A percentile compares a stretch with the other conserved stretches of the same genome.
phyloP scores from a whole-genome alignment of 2,888 invertebrate genomes.

The Pasiphila rectangulata region DNA sequence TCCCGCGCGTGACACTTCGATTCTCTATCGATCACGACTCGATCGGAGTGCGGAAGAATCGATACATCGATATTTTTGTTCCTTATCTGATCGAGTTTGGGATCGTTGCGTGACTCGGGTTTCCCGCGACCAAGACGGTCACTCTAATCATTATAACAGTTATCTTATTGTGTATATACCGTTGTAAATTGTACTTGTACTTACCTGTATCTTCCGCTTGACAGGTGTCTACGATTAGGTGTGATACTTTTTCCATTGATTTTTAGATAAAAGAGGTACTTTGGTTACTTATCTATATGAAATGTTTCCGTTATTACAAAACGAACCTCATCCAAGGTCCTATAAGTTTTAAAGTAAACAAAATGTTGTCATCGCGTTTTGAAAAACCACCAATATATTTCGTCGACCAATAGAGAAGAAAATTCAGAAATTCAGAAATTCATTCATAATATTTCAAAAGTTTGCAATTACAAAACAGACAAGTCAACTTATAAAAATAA shows the following conservation, averaged over 20 bases:
- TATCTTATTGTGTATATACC: conserved; percentile 62
- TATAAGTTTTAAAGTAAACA: too few species aligned
- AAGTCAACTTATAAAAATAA: too few species aligned
- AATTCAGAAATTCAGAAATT: too few species aligned
- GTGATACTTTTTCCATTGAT: conserved; percentile 35
- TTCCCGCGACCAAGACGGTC: conserved; percentile 52
- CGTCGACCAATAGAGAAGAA: too few species aligned
- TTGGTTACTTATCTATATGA: too few species aligned
- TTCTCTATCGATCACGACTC: conserved; percentile 79
- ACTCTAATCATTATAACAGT: conserved; percentile 68
- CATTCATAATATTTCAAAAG: too few species aligned
- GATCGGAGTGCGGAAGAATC: conserved; percentile 62
- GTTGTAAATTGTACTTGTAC: conserved; percentile 36
- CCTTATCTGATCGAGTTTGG: conserved; percentile 65
- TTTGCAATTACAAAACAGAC: too few species aligned
- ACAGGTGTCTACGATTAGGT: conserved; percentile 53
- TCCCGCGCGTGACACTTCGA: conserved; percentile 79
- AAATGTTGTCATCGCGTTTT: too few species aligned
- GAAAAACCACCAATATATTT: too few species aligned
- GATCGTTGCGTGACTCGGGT: conserved; percentile 58
- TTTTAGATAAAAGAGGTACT: neutral
- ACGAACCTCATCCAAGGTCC: too few species aligned
- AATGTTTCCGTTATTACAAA: too few species aligned
- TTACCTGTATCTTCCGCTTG: conserved; percentile 47
- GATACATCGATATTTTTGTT: conserved; percentile 67